A percentile compares a stretch with the other conserved stretches of the same genome.
Conservation (phyloP, 2,888 invertebrate species). For the Stenurella melanura region DNA sequence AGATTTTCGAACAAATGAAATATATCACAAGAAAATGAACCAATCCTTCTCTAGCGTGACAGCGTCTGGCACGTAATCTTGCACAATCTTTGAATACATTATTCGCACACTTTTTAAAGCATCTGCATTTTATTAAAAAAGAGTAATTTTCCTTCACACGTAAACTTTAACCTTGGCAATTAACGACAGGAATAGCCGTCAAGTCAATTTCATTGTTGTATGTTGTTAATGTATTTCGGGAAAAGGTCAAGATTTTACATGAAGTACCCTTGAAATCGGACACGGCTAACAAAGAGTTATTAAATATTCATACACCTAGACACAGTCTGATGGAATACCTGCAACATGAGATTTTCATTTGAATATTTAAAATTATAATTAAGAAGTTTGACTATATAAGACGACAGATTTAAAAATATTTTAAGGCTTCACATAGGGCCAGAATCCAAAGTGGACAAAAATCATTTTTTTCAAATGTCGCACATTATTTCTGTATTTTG, state of each 20-base stretch:
- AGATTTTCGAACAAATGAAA: not conserved
- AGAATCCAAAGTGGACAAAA: no score
- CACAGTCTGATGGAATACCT: not conserved
- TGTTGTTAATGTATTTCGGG: slow-evolving; percentile 39
- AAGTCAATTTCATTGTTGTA: slow-evolving; percentile 39
- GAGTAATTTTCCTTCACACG: slow-evolving; percentile 51
- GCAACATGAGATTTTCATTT: not conserved
- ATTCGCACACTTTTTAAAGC: slow-evolving; percentile 23
- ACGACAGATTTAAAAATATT: no score
- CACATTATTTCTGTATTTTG: no score
- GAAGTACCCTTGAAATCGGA: slow-evolving; percentile 34
- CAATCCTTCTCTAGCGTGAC: slow-evolving; percentile 25
- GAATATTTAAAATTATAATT: not conserved
- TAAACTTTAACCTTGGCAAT: slow-evolving; percentile 51
- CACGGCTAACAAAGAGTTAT: slow-evolving; percentile 15
- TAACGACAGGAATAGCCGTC: slow-evolving; percentile 49
- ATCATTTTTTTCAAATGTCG: no score
- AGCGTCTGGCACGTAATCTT: not conserved
- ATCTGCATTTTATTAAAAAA: slow-evolving; percentile 28
- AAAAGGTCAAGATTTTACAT: slow-evolving; percentile 45
- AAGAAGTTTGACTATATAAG: not conserved
- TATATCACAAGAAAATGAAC: not conserved
- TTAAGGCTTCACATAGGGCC: no score
- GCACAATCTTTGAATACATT: slow-evolving; percentile 15
- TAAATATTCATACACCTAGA: slow-evolving; percentile 28